A percentile compares a stretch with the other conserved stretches of the same genome.
Conservation (phyloP, 2,888 invertebrate genomes). For the Oligia fasciuncula region DNA sequence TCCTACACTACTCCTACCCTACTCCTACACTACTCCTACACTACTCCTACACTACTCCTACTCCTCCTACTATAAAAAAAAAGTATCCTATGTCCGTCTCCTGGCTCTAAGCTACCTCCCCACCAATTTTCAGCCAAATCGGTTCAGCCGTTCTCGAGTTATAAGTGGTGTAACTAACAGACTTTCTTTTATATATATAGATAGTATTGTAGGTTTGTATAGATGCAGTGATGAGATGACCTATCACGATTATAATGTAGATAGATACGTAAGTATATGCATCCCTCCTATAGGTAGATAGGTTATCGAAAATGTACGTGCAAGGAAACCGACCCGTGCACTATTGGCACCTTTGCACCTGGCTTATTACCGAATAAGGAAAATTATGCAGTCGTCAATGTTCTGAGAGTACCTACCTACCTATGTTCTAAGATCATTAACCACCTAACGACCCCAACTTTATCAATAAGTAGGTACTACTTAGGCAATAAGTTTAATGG, state of each 20-base stretch:
- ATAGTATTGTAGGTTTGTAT: background rate
- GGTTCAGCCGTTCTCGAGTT: too few species aligned
- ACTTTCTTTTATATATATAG: too few species aligned
- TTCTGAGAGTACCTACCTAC: background rate
- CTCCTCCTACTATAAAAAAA: too few species aligned
- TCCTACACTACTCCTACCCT: too few species aligned
- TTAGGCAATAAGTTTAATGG: too few species aligned
- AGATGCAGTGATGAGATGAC: slow-evolving; percentile 17
- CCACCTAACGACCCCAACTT: too few species aligned
- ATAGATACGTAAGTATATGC: background rate
- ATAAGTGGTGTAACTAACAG: too few species aligned
- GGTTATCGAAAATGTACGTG: slow-evolving; percentile 12
- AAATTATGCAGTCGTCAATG: slow-evolving; percentile 1
- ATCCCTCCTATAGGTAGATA: background rate
- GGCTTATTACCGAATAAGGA: slow-evolving; percentile 31
- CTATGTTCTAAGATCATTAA: background rate
- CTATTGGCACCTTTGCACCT: slow-evolving; percentile 27
- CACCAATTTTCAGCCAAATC: too few species aligned
- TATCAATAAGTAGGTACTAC: background rate
- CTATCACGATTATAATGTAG: slow-evolving; percentile 50
- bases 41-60: too few species aligned
- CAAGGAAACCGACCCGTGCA: slow-evolving; percentile 17
- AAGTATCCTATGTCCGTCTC: too few species aligned
- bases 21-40: too few species aligned
- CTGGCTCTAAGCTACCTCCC: too few species aligned